Base-by-base conservation (phyloP, 2,888 invertebrate genomes). In the Drosophila antonietae region DNA sequence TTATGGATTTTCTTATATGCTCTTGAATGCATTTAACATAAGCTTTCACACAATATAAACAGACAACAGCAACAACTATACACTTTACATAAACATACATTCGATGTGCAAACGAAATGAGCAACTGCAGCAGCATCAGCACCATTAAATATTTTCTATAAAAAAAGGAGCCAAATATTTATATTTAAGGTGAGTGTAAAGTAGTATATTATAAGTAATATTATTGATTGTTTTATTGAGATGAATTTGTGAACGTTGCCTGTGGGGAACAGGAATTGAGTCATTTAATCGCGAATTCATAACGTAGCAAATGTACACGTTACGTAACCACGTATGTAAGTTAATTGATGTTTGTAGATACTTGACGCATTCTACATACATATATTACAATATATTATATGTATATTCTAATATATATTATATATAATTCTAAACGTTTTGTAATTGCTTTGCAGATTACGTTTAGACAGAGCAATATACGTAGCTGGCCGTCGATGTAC, bases 91-190 rank as follows among this genome's bases (percentile, higher is more conserved):
- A 61, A 47, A 14, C 14, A 37, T 10, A 46, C 9, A 57, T n/a
- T 23, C 15, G 33, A 8, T 1, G 7, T 14, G 33, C 47, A 18
- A 39, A 18, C 23, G 58, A 20, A 28, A 31, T 46, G 28, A 18
- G 23, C 53, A 43, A 56, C 33, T 35, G 56, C 28, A 58, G 7
- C 47, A 56, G 23, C 51, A 59, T 33, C 66, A 41, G 10, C 35
- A 35, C 8, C 33, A 33, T 83, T 62, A 71, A 80, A 76, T 70
- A 79, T 73, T 68, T 70, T 75, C 59, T 63, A 63, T 4, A 81
- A 83, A 83, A 75, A 75, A 79, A 76, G 20, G 87, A 91, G 87
- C 90, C 91, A 90, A 90, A 91, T 85, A 91, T 89, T 78, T 89
- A 88, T 59, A 65, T 69, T 71, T 91, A 90, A 91, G 90, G 90